Conservation (phyloP, 2,113 vertebrate genomes). For the Boulengeromyrus knoepffleri region DNA sequence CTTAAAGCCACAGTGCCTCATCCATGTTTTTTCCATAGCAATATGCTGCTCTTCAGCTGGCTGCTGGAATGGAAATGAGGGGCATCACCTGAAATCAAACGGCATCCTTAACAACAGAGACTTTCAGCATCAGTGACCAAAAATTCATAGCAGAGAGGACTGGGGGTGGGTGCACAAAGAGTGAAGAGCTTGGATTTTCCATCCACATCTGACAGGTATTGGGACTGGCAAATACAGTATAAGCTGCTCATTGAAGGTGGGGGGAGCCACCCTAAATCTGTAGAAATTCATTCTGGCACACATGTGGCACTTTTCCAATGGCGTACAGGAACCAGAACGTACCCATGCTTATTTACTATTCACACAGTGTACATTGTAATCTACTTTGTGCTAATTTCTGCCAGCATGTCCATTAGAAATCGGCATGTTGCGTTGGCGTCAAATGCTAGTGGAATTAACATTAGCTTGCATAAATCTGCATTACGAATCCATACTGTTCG, state of each 20-base stretch:
- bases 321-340: neutral
- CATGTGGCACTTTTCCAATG: neutral
- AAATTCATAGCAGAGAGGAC: neutral
- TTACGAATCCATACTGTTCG: neutral
- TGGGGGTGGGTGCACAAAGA: neutral
- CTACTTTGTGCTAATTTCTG: neutral
- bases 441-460: neutral
- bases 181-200: neutral
- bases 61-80: neutral
- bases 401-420: neutral
- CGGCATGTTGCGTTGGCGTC: neutral
- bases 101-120: neutral
- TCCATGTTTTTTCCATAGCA: neutral
- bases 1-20: too few relatives aligned
- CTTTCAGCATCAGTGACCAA: neutral
- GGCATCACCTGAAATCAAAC: neutral
- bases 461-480: neutral
- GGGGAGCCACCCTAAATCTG: neutral
- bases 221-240: neutral
- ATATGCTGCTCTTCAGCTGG: neutral
- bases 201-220: neutral
- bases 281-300: neutral
- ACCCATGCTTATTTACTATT: neutral
- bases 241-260: neutral
- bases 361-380: neutral